phyloP scores from a whole-genome alignment of 37 sponge, comb jelly and placozoan species.

The Bolinopsis microptera region DNA sequence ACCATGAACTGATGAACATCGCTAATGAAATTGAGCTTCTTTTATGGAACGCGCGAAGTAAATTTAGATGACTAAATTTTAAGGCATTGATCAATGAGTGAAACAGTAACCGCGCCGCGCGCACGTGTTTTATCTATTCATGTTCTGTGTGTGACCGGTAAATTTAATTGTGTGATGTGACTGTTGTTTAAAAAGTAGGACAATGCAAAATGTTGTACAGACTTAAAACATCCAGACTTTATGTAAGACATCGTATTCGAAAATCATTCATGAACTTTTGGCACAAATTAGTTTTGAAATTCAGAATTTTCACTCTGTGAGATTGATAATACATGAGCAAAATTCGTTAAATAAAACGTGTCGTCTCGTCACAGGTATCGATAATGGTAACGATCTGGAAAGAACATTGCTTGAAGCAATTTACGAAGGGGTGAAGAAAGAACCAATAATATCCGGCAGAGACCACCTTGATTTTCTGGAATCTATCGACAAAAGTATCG shows the following conservation, averaged over 20 bases:
- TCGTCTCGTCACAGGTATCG: not conserved
- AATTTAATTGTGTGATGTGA: no score
- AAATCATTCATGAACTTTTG: no score
- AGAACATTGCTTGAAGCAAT: not conserved
- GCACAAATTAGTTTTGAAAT: no score
- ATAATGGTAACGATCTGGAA: constrained; percentile 13
- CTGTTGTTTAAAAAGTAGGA: no score
- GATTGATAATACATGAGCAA: no score
- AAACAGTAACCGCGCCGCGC: constrained; percentile 11
- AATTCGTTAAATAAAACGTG: not conserved
- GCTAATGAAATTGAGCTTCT: not conserved
- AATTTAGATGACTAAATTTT: not conserved
- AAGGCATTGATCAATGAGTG: constrained; percentile 37
- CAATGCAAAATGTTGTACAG: no score
- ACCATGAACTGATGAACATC: not conserved
- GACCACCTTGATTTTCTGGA: constrained; percentile 40
- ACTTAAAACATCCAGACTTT: no score
- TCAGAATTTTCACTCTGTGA: no score
- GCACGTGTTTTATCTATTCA: not conserved
- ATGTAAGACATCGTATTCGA: no score
- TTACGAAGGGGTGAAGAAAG: constrained; percentile 42
- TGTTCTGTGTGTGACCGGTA: not conserved
- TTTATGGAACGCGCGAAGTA: not conserved
- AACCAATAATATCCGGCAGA: constrained; percentile 36
- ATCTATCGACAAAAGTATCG: constrained; percentile 25